Base-by-base conservation (phyloP, 1,140 invertebrate genomes). In the Conus betulinus region DNA sequence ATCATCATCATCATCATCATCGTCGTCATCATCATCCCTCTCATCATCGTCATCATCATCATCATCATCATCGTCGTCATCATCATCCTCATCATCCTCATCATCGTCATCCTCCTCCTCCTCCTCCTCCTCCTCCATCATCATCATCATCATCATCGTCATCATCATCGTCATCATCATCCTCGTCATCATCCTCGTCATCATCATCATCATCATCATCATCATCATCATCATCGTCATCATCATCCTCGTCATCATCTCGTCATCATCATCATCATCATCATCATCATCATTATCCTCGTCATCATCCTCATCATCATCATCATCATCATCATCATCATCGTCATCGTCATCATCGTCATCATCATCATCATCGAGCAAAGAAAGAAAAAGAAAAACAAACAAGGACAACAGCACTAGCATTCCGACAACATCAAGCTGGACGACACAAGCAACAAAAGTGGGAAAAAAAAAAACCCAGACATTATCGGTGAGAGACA, bases 141-240 rank as follows among this genome's bases (percentile, higher is more conserved):
- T 79, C 76, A 79, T 11, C 76, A 79, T 23, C 76, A 79, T 23
- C 76, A 79, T 23, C 76, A 79, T 79, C 76, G 20, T 79, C 76
- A 79, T 79, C 76, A 78, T 78, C 76, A 78, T 17, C 76, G 20
- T 17, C 76, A 78, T 78, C 76, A 79, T 79, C 76, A 5, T 20
- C 76, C 1, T 79, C 10, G 5, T 51, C 20, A 79, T 79, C 76
- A 79, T 79, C 76, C 3, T 79, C 76, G 5, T 23, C 76, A 51
- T 23, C 76, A 51, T 23, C 76, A 5, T 79, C 76, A 51, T 23
- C 76, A 79, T 79, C 10, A 5, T 79, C 76, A 79, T 23, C 76
- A 79, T 79, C 76, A 79, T 23, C 76, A 79, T 79, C 5, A 79
- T 11, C 76, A 79, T 23, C 39, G 5, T 79, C 76, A 79, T 20